Base-by-base conservation (phyloP, 2,797 vertebrate genomes). In the Enteromius treurensis region DNA sequence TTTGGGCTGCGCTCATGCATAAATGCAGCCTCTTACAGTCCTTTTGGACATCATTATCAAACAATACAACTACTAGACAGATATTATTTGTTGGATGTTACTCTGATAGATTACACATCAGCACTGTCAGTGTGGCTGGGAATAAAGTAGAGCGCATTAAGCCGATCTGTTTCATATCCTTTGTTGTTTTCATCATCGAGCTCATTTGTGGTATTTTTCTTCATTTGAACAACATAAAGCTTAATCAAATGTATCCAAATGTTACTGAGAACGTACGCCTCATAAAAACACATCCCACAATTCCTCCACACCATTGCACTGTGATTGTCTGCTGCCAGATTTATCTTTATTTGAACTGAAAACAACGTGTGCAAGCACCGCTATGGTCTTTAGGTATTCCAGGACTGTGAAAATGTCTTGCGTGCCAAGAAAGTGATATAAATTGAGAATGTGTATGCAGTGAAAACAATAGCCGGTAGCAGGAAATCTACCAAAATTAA, bases 31-130 rank as follows among this genome's bases (percentile, higher is more conserved):
- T 86, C 69, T 82, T 70, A 75, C 75, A 73, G 70, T 84, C 65
- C 84, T 85, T 86, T 86, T 82, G 76, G 49, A 86, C 85, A 88
- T 84, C 84, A 77, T 88, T 87, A 84, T 83, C 69, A 80, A 80
- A 88, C 77, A 64, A 84, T 87, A 64, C 77, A 86, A 60, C 71
- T 49, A 62, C 79, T 84, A 81, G 73, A 79, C 53, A 69, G 77
- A 82, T 65, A 55, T 84, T 78, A 80, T 74, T 74, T 32, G 69
- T 55, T 75, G 37, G 23, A 21, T n/a, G 55, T 77, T 79, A 65
- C 53, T 82, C 64, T 82, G 76, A 62, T 23, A 69, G 21, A 67
- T 83, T 60, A 77, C 49, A 77, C 62, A 77, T 29, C 64, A 49
- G n/a, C 65, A 62, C 10, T 75, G 21, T 84, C 23, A 7, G 45